phyloP scores from a whole-genome alignment of 2,797 vertebrate species.

The Pseudochirops corinnae region DNA sequence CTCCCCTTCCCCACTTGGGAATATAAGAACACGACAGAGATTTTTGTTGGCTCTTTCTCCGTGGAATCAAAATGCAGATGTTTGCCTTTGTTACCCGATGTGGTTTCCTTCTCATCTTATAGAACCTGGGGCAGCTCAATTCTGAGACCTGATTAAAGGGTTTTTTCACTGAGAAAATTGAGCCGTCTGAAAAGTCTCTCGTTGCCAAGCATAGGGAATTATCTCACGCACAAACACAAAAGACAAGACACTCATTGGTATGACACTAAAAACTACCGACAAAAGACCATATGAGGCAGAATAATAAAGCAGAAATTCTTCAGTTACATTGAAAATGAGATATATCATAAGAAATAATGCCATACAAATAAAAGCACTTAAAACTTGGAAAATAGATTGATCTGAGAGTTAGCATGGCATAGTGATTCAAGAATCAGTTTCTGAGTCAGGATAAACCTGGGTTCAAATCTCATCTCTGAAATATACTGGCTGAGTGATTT shows the following conservation, averaged over 20 bases:
- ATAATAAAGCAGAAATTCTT: not conserved
- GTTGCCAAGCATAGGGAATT: not conserved
- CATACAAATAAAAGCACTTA: not conserved
- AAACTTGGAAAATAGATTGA: not conserved
- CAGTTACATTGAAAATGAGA: not conserved
- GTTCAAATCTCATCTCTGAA: not conserved
- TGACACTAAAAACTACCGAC: not conserved
- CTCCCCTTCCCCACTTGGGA: not conserved
- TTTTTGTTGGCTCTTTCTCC: not conserved
- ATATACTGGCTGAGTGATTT: not conserved
- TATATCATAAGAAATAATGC: not conserved
- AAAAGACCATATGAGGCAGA: not conserved
- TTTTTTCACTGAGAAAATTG: not conserved
- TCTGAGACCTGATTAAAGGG: not conserved
- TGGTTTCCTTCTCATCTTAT: not conserved
- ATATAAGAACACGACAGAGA: not conserved
- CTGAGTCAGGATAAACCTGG: not conserved
- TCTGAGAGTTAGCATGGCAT: not conserved
- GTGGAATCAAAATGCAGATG: not conserved
- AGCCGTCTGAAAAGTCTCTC: rapidly evolving
- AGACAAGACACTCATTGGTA: not conserved
- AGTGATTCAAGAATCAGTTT: not conserved
- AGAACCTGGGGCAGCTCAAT: not conserved
- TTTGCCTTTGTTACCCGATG: not conserved
- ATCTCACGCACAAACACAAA: rapidly evolving